Base-by-base conservation (phyloP, 2,797 vertebrate genomes). In the Kryptopterus vitreolus region DNA sequence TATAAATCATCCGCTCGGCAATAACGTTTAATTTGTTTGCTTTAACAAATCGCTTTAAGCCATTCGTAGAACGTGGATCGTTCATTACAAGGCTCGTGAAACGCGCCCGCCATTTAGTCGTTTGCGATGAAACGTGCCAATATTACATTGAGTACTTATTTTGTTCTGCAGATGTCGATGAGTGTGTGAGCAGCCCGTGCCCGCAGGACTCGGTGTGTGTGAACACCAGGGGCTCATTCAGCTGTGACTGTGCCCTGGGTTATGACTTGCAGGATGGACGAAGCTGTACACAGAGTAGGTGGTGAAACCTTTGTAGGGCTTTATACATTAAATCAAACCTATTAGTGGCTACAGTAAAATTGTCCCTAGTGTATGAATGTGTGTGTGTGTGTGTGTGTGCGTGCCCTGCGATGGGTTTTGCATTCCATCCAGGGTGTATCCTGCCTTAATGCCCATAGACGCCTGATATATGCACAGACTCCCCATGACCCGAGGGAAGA, bases 221-320 rank as follows among this genome's bases (percentile, higher is more conserved):
- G 77, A 98, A 94, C 89, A 96, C 93, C 10, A 90, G 61, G 81
- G 97, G 95, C 52, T 98, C 97, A 78, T 99, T 96, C 86, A 91
- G 90, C 88, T 99, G 98, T 86, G 93, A 91, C 65, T 99, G 97
- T 90, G 92, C 93, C 0, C 92, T 97, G 13, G 97, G 97, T 71
- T 96, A 94, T 20, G 92, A 95, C 87, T 84, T 98, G 85, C 96
- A 97, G 90, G 95, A 96, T 73, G 96, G 95, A 82, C 91, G 91
- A 58, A 93, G 94, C 77, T 99, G 98, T 89, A 94, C 89, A 80
- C 92, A 91, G 91, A 96, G 98, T 99, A 93, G 92, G 91, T 84
- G 71, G 3, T 50, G 38, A 10, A 66, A 3, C 20, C n/a, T n/a
- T n/a, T n/a, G 31, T 50, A n/a, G 22, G 46, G 10, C n/a, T 24